A percentile compares a stretch with the other conserved stretches of the same genome.
Conservation (phyloP, 2,797 vertebrate genomes). For the Microcaecilia unicolor region DNA sequence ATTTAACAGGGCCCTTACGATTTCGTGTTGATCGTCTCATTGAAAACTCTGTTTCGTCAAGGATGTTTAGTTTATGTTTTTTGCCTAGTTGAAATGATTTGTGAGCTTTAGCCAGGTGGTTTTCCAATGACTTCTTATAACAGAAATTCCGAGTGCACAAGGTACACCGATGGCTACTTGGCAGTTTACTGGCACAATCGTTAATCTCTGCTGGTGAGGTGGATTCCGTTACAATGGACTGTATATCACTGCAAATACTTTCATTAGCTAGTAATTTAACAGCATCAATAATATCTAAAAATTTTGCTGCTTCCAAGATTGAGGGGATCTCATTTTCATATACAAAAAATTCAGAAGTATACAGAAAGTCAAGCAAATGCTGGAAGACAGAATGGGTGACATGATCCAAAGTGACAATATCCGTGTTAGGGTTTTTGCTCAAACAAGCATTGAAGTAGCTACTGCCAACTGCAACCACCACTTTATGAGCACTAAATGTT, state of each 20-base stretch:
- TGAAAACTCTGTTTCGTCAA: slow-evolving; percentile 39
- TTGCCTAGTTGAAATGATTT: slow-evolving; percentile 26
- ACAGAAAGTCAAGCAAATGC: slow-evolving; percentile 83
- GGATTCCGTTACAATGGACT: slow-evolving; percentile 23
- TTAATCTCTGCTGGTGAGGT: slow-evolving; percentile 26
- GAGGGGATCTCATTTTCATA: slow-evolving; percentile 72
- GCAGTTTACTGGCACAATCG: slow-evolving; percentile 38
- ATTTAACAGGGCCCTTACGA: slow-evolving; percentile 71
- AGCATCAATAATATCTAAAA: slow-evolving; percentile 90
- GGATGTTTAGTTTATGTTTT: slow-evolving; percentile 42
- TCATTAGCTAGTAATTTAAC: slow-evolving; percentile 73
- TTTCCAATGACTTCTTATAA: slow-evolving; percentile 69
- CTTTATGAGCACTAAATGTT: slow-evolving; percentile 81
- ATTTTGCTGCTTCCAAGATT: slow-evolving; percentile 81
- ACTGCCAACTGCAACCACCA: slow-evolving; percentile 90
- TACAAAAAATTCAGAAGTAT: slow-evolving; percentile 81
- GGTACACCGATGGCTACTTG: slow-evolving; percentile 49
- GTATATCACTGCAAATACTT: slow-evolving; percentile 19
- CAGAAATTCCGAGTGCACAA: slow-evolving; percentile 58
- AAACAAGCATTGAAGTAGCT: slow-evolving; percentile 91
- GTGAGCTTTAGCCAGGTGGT: slow-evolving; percentile 62
- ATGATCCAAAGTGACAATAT: slow-evolving; percentile 78
- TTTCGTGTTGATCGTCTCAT: slow-evolving; percentile 67
- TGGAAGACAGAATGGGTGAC: slow-evolving; percentile 82
- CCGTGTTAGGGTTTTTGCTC: slow-evolving; percentile 73